Base-by-base conservation (phyloP, 2,797 vertebrate genomes). In the Lagothrix lagotricha region DNA sequence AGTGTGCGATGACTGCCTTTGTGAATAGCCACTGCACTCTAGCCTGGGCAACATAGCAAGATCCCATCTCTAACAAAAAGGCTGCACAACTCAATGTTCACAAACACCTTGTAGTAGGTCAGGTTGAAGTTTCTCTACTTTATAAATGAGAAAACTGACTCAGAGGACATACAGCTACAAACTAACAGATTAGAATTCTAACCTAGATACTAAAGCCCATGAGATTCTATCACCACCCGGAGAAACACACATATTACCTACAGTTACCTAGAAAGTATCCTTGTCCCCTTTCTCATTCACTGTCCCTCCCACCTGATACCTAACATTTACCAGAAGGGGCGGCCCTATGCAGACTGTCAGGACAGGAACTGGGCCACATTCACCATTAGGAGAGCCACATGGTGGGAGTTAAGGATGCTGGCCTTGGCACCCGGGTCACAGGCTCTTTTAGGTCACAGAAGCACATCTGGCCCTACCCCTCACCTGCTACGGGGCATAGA, bases 291-390 rank as follows among this genome's bases (percentile, higher is more conserved):
- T 19, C 30, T 24, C 10, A 33, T 4, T 52, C 39, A 19, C 46
- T 44, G 15, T 41, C 26, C 33, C 90, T 95, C n/a, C 50, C 13
- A 26, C 30, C 46, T 52, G 4, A 52, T 3, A 28, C 70, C 76
- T 70, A 26, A 33, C 41, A 26, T 24, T 28, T 4, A 19, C 4
- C 39, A 58, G 54, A 15, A 83, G 48, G 12, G 50, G 3, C 0
- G 0, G 54, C 24, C 17, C 87, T 26, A 0, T 14, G 10, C 30
- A 83, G 85, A 46, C n/a, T 0, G 12, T 6, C 39, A 26, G 58
- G 50, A 20, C 13, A 44, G 44, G 15, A 28, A 1, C 41, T 1
- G 24, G 39, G 36, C 20, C 0, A 0, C 5, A 1, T 14, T 26
- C 33, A 14, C 36, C 11, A 1, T 50, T 1, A 41, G 28, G 41